Percentiles rank a stretch among this genome's conserved stretches.
Evolutionary conservation across 2,113 vertebrate species (phyloP).

Genomic region (Bagarius yarrelli): DNA sequence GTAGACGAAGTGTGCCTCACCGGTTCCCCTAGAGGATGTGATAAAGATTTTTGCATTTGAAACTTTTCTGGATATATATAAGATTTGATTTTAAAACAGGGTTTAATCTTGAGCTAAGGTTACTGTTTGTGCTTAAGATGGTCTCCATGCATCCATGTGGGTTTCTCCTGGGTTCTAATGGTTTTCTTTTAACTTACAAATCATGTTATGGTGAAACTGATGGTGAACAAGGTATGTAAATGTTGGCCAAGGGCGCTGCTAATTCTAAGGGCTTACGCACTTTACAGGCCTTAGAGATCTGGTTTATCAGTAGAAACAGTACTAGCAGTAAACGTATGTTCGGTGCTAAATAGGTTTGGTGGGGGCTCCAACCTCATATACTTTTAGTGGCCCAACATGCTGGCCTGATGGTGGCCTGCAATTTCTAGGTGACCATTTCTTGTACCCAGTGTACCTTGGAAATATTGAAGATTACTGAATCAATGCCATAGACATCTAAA

Average conservation of each 20-base stretch:
- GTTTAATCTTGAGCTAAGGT: background rate
- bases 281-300: too few relatives aligned
- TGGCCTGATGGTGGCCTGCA: background rate
- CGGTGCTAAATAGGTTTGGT: too few relatives aligned
- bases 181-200: background rate
- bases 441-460: background rate
- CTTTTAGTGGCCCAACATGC: too few relatives aligned
- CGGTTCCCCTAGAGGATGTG: conserved; percentile 77
- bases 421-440: background rate
- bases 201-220: too few relatives aligned
- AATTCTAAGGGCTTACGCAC: too few relatives aligned
- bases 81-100: background rate
- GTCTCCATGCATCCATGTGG: background rate
- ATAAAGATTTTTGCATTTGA: background rate
- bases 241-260: too few relatives aligned
- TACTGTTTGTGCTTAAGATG: background rate
- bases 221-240: background rate
- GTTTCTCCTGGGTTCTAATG: too few relatives aligned
- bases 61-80: background rate
- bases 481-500: background rate
- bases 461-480: background rate
- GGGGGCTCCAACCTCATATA: too few relatives aligned
- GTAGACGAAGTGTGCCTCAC: conserved; percentile 92
- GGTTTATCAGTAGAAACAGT: too few relatives aligned
- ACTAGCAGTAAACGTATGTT: too few relatives aligned